Percentiles rank a stretch among this genome's conserved stretches.
Conservation (phyloP, 2,113 vertebrate species). For the Amphilophus citrinellus region DNA sequence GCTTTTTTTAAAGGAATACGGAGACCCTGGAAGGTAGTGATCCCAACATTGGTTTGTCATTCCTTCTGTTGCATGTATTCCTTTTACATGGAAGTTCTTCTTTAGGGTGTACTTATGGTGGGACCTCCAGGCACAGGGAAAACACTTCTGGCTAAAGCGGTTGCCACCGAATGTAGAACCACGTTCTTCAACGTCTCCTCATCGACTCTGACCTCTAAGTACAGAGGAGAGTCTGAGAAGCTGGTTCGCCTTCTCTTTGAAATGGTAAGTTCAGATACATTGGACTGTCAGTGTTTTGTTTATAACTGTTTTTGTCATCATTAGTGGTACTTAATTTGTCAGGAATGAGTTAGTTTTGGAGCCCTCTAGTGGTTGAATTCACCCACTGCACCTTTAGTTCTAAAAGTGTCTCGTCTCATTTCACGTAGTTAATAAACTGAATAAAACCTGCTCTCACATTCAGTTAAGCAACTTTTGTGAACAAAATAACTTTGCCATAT, state of each 20-base stretch:
- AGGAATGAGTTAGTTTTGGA: not conserved
- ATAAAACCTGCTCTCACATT: not conserved
- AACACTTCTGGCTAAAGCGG: constrained; percentile 96
- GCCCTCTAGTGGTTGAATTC: not conserved
- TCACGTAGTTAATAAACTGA: not conserved
- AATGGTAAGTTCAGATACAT: constrained; percentile 84
- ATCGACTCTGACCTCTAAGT: constrained; percentile 97
- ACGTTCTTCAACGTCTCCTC: constrained; percentile 99
- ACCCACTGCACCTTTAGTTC: not conserved
- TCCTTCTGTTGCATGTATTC: not conserved
- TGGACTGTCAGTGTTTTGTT: not conserved
- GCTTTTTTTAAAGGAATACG: constrained; percentile 99
- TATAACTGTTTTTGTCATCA: not conserved
- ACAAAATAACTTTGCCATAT: not conserved
- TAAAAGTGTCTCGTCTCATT: not conserved
- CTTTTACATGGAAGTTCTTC: not conserved
- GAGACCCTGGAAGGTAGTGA: constrained; percentile 91
- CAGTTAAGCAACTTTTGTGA: not conserved
- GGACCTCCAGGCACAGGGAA: constrained; percentile 98
- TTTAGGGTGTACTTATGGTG: constrained; percentile 96
- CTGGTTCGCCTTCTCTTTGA: constrained; percentile 97
- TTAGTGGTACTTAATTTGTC: not conserved
- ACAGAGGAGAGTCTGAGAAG: constrained; percentile 98
- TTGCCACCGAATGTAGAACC: constrained; percentile 97
- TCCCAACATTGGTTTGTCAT: not conserved